Base-by-base conservation (phyloP, 92 coral and sea anemone species). In the Diadumene lineata region DNA sequence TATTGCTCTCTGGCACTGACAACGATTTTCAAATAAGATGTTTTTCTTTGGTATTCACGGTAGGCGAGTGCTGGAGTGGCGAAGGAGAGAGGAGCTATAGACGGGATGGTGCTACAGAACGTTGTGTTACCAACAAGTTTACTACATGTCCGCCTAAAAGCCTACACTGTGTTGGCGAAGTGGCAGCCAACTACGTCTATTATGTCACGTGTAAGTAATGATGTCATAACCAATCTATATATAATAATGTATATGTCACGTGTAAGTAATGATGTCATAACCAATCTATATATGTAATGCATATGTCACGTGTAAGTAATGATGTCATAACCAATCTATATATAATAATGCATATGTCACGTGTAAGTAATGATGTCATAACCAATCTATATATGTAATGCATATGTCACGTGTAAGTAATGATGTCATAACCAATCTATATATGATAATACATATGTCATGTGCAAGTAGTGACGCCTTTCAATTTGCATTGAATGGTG, bases 21-120 rank as follows among this genome's bases (percentile, higher is more conserved):
- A n/a, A n/a, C n/a, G n/a, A n/a, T n/a, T n/a, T n/a, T n/a, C n/a
- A n/a, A n/a, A n/a, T n/a, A n/a, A n/a, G n/a, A n/a, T n/a, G n/a
- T n/a, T n/a, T n/a, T 31, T 17, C 1, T 26, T 4, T 22, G 50
- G 22, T 43, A 34, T 11, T 1, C 34, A 7, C 50, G 43, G 23
- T n/a, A 85, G 89, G 85, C 27, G 85, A 85, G 73, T 85, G 89
- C 27, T 85, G 89, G 89, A 85, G 89, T 74, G 89, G 85, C 7
- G 89, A 85, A 16, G 89, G 81, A 4, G 80, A 78, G 16, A 70
- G 56, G 50, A 73, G 85, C 2, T 85, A 79, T 72, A 60, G 57
- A 43, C 67, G 73, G 19, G 89, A 85, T 53, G 89, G 89, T 1
- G 50, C 38, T 1, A 72, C 89, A 2, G 56, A 79, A 44, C 84